Base-by-base conservation (phyloP, 2,113 vertebrate genomes). In the Myxocyprinus asiaticus region DNA sequence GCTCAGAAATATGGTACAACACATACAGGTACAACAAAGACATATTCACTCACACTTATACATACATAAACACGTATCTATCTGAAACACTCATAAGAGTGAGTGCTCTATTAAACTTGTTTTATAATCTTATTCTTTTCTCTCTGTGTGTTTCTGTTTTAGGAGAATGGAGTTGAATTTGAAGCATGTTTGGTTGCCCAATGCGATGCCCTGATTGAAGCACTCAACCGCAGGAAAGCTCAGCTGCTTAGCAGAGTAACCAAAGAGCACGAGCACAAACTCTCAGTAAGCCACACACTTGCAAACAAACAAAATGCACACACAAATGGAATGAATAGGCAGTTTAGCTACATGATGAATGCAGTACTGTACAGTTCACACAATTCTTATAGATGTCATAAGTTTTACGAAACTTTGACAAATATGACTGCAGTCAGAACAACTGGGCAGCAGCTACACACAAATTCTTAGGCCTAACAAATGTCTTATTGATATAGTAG, bases 121-220 rank as follows among this genome's bases (percentile, higher is more conserved):
- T 45, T 45, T 15, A 11, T 7, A 3, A 76, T 65, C 12, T 76
- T 2, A 73, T 74, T 74, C 44, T 48, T 17, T 22, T 6, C 58
- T 74, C 5, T n/a, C 11, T 77, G 56, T 69, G 43, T 65, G 22
- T 50, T 10, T 51, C 8, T 0, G n/a, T n/a, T 58, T 58, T 90
- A 99, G 97, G 97, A 99, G 91, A 99, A 98, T 87, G 96, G 96
- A 0, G 98, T 99, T 91, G 97, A 99, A 92, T 99, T 99, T 0
- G 98, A 99, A 82, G 98, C 98, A 12, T 99, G 97, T 83, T 87
- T 99, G 87, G 98, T 99, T 71, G 97, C 97, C 6, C 98, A 99
- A 86, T 99, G 98, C n/a, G 98, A 99, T 0, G 98, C 97, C 42
- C 95, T 99, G 82, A 98, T 99, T 0, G 98, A 99, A 0, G 97